phyloP scores from a whole-genome alignment of 2,797 vertebrate genomes.

The Enteromius mattozi region DNA sequence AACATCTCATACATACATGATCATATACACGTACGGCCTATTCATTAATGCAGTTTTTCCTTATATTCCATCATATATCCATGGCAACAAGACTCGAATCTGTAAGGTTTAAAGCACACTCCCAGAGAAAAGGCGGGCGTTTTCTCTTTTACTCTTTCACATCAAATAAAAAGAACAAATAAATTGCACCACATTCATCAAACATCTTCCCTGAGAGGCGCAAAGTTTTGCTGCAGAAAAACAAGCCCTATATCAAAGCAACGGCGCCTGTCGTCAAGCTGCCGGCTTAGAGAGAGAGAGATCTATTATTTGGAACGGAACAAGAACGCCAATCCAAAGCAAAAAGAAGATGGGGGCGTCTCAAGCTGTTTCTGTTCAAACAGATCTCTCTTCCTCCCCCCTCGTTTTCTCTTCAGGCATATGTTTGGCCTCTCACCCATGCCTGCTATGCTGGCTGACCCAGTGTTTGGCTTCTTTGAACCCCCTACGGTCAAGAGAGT shows the following conservation, averaged over 20 bases:
- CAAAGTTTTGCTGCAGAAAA: conserved; percentile 47
- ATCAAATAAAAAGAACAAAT: conserved; percentile 63
- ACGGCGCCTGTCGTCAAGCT: conserved; percentile 42
- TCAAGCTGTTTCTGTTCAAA: conserved; percentile 58
- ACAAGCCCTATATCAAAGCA: conserved; percentile 54
- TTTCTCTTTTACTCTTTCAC: conserved; percentile 55
- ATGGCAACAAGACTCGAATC: conserved; percentile 44
- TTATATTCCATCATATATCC: conserved; percentile 38
- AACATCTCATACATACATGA: neutral
- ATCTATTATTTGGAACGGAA: conserved; percentile 59
- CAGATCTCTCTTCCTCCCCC: conserved; percentile 69
- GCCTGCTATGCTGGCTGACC: conserved; percentile 81
- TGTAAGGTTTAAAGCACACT: conserved; percentile 28
- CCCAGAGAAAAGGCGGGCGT: conserved; percentile 1
- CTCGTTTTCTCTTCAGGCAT: conserved; percentile 66
- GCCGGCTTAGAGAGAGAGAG: conserved; percentile 22
- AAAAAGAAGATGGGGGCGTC: conserved; percentile 38
- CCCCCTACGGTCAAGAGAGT: conserved; percentile 86
- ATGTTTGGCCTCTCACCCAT: conserved; percentile 84
- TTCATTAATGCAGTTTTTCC: conserved; percentile 14
- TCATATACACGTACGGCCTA: conserved; percentile 17
- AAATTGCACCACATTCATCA: conserved; percentile 59
- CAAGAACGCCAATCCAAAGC: conserved; percentile 52
- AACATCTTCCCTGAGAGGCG: conserved; percentile 60
- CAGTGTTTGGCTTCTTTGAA: conserved; percentile 83